Conservation (phyloP, 2,888 invertebrate species). For the Pristionchus maxplancki region DNA sequence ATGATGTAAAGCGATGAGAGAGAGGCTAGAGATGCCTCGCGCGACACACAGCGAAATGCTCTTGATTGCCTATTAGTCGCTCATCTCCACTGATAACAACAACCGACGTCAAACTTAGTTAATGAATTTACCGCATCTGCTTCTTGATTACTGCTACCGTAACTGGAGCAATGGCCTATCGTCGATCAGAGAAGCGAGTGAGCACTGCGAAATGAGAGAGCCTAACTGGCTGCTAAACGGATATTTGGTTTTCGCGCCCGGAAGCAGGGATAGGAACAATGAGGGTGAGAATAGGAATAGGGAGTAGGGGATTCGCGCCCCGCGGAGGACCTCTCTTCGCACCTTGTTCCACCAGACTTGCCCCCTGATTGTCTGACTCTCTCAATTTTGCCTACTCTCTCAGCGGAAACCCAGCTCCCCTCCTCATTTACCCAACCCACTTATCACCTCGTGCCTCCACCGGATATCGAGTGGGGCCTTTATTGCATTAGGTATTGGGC, state of each 20-base stretch:
- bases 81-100: neutral
- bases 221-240: constrained; percentile 22
- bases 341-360: neutral
- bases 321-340: neutral
- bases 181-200: neutral
- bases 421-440: neutral
- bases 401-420: too few relatives aligned
- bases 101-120: neutral
- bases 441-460: neutral
- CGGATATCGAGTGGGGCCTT: constrained; percentile 4
- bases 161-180: too few relatives aligned
- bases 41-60: neutral
- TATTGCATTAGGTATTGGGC: constrained; percentile 20
- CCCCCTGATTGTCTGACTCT: too few relatives aligned
- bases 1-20: constrained; percentile 31
- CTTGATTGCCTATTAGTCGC: constrained; percentile 31
- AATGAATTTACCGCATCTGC: constrained; percentile 21
- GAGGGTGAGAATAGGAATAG: neutral
- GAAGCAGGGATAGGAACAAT: neutral
- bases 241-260: constrained; percentile 1
- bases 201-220: too few relatives aligned
- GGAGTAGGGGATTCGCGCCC: neutral
- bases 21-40: neutral
- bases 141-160: neutral
- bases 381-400: too few relatives aligned